Evolutionary conservation across 2,888 invertebrate genomes (phyloP).

Genomic region (Limnephilus marmoratus): DNA sequence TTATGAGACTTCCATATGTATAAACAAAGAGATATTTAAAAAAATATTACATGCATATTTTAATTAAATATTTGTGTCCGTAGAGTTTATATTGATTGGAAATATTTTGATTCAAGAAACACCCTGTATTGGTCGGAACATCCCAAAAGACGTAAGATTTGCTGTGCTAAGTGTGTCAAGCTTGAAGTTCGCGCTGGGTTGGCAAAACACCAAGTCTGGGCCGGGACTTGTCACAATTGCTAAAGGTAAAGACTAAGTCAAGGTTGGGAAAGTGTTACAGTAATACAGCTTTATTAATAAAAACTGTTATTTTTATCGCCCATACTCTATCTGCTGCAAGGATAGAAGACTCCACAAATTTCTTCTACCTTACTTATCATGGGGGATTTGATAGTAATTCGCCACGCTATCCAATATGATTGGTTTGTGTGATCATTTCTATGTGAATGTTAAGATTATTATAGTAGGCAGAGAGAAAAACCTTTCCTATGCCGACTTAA

Average conservation of each 20-base stretch:
- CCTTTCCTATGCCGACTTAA: too few relatives aligned
- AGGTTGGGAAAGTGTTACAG: conserved; percentile 24
- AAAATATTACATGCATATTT: too few relatives aligned
- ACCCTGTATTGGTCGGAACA: background rate
- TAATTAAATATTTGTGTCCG: too few relatives aligned
- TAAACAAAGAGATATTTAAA: too few relatives aligned
- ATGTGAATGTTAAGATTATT: too few relatives aligned
- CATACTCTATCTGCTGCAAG: background rate
- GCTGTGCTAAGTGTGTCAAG: conserved; percentile 14
- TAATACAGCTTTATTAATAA: background rate
- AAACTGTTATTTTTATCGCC: background rate
- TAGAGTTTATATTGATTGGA: background rate
- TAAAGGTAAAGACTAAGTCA: conserved; percentile 11
- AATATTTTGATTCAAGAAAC: background rate
- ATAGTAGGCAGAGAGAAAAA: too few relatives aligned
- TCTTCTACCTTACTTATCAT: background rate
- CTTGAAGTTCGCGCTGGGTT: background rate
- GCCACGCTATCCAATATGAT: too few relatives aligned
- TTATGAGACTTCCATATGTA: too few relatives aligned
- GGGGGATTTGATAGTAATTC: too few relatives aligned
- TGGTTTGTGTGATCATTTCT: too few relatives aligned
- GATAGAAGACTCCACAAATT: background rate
- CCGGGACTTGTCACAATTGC: background rate
- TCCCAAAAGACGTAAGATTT: conserved; percentile 3
- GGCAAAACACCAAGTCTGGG: conserved; percentile 23